Evolutionary conservation across 2,888 invertebrate species (phyloP).

Genomic region (Trichogramma evanescens): DNA sequence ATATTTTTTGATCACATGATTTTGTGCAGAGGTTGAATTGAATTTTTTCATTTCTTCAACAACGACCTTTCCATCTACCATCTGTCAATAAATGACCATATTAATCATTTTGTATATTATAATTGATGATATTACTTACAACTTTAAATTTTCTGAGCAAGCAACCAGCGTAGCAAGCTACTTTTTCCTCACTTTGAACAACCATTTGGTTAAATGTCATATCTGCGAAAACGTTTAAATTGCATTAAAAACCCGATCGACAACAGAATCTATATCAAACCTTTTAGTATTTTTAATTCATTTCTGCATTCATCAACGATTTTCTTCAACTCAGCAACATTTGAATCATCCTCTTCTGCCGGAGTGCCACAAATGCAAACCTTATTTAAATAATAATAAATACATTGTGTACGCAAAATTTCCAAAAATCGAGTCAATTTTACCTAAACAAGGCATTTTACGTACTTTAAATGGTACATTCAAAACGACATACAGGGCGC

Average conservation of each 20-base stretch:
- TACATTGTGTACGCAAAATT: too few species aligned
- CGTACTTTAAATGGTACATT: too few species aligned
- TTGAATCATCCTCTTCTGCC: background rate
- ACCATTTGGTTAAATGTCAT: background rate
- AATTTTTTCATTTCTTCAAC: background rate
- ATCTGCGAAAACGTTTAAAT: background rate
- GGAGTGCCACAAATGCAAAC: background rate
- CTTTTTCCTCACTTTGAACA: background rate
- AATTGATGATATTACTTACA: background rate
- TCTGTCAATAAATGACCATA: background rate
- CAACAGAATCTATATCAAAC: background rate
- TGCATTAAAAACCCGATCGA: too few species aligned
- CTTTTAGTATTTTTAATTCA: background rate
- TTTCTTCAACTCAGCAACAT: background rate
- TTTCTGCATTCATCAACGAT: conserved; percentile 1
- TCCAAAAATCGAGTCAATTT: too few species aligned
- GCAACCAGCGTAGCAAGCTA: conserved; percentile 6
- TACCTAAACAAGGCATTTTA: too few species aligned
- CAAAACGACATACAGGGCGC: too few species aligned
- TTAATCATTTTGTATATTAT: too few species aligned
- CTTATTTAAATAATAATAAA: background rate
- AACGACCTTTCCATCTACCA: conserved; percentile 4
- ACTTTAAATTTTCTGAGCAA: background rate
- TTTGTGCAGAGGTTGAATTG: background rate
- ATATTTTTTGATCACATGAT: background rate